A percentile compares a stretch with the other conserved stretches of the same genome.
Evolutionary conservation across 1,140 invertebrate genomes (phyloP).

Genomic region (Drosophila albomicans): DNA sequence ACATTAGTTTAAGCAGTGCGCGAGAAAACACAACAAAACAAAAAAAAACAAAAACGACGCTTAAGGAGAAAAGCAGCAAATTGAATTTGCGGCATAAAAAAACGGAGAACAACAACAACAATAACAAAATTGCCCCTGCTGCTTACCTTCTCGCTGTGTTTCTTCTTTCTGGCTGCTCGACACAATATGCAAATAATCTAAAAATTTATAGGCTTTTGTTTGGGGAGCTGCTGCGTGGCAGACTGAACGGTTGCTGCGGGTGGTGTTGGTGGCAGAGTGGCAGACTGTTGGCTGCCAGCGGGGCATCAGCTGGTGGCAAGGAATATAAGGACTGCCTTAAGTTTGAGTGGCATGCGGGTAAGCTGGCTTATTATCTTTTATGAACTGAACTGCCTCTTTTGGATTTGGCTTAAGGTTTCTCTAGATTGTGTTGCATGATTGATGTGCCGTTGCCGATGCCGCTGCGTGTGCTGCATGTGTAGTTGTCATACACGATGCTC

Average conservation of each 20-base stretch:
- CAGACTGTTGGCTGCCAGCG: slow-evolving; percentile 6
- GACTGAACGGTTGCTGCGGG: not conserved
- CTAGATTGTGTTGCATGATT: slow-evolving; percentile 65
- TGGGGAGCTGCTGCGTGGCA: slow-evolving; percentile 36
- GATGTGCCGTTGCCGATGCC: slow-evolving; percentile 37
- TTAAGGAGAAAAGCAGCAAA: slow-evolving; percentile 13
- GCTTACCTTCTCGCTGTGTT: not conserved
- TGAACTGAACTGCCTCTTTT: slow-evolving; percentile 55
- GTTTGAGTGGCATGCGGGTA: slow-evolving; percentile 72
- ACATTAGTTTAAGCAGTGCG: slow-evolving; percentile 60
- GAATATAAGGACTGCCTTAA: slow-evolving; percentile 31
- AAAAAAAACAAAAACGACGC: slow-evolving; percentile 19
- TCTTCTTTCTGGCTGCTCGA: slow-evolving; percentile 20
- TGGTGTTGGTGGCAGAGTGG: not conserved
- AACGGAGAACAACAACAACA: not conserved
- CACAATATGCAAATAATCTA: slow-evolving; percentile 82
- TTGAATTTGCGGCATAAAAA: not conserved
- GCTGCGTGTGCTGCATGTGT: slow-evolving; percentile 50
- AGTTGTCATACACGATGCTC: slow-evolving; percentile 25
- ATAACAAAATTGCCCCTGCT: not conserved
- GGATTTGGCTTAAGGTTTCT: slow-evolving; percentile 58
- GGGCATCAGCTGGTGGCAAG: slow-evolving; percentile 36
- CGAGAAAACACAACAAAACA: slow-evolving; percentile 23
- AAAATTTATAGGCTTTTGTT: slow-evolving; percentile 80
- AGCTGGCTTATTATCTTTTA: slow-evolving; percentile 81